These are phyloP conservation scores for Pelodiscus sinensis DNA, from an alignment of 2,113 vertebrate species.

Conservation along the genomic window DNA sequence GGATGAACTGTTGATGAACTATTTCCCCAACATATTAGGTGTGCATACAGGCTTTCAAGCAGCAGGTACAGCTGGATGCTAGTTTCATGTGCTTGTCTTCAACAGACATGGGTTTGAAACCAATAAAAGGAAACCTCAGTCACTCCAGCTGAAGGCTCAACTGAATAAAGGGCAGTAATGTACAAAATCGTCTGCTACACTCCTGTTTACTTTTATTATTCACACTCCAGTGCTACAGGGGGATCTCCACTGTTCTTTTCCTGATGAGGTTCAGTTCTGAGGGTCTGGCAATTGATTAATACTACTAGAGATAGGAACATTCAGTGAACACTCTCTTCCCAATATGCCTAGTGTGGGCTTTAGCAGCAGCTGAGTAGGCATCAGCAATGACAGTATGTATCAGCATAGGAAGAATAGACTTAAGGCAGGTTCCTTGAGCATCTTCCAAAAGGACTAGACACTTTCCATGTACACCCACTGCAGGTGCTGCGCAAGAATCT, in stretches of 20 bases:
- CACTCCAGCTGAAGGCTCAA: neutral
- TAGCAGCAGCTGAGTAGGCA: neutral
- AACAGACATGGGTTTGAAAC: neutral
- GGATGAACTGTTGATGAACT: accelerated
- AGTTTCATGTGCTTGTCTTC: neutral
- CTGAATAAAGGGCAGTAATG: neutral
- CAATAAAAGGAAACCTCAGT: neutral
- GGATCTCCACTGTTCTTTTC: neutral
- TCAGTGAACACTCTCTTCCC: neutral
- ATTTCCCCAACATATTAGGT: constrained; percentile 27
- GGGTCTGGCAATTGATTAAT: neutral
- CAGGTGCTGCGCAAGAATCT: neutral
- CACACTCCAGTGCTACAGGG: neutral
- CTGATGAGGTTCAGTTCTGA: neutral
- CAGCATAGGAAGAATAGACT: neutral
- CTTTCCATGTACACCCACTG: neutral
- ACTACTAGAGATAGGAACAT: neutral
- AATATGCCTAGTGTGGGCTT: neutral
- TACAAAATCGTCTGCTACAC: neutral
- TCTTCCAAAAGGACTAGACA: neutral
- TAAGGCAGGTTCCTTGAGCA: neutral
- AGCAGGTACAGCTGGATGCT: neutral
- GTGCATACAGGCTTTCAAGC: neutral
- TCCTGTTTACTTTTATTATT: neutral
- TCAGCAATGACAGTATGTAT: neutral